Percentiles rank a stretch among this genome's conserved stretches.
phyloP scores from a whole-genome alignment of 2,888 invertebrate species.

The Zelleria hepariella region DNA sequence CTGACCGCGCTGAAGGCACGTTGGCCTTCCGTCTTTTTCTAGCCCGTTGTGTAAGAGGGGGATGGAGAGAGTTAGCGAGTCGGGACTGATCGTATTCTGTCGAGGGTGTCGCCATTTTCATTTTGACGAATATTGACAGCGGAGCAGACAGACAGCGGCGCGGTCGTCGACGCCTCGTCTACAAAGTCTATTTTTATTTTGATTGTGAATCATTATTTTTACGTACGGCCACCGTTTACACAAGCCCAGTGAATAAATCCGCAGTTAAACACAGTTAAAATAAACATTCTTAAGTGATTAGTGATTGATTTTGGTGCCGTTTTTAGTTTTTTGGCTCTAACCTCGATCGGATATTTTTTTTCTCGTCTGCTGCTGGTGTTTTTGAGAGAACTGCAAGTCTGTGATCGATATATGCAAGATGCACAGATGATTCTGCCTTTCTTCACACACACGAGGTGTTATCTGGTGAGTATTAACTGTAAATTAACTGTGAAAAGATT shows the following conservation, averaged over 20 bases:
- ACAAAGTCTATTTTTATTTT: slow-evolving; percentile 67
- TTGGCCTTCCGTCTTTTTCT: slow-evolving; percentile 39
- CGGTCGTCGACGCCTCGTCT: slow-evolving; percentile 68
- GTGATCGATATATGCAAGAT: slow-evolving; percentile 71
- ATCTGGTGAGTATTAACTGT: slow-evolving; percentile 50
- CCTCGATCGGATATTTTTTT: slow-evolving; percentile 52
- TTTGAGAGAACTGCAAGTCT: slow-evolving; percentile 68
- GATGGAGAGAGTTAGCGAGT: slow-evolving; percentile 40
- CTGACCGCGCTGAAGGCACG: slow-evolving; percentile 60
- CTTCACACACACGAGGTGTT: slow-evolving; percentile 36
- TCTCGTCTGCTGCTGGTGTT: slow-evolving; percentile 38
- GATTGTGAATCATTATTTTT: slow-evolving; percentile 57
- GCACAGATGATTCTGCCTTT: slow-evolving; percentile 66
- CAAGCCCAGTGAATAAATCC: slow-evolving; percentile 28
- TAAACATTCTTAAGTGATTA: slow-evolving; percentile 23
- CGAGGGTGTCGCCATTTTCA: slow-evolving; percentile 80
- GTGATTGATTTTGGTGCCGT: slow-evolving; percentile 39
- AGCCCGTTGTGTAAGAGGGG: slow-evolving; percentile 23
- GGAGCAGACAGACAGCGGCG: slow-evolving; percentile 69
- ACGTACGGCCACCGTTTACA: slow-evolving; percentile 33
- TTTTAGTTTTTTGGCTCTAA: slow-evolving; percentile 60
- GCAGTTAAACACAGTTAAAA: slow-evolving; percentile 27
- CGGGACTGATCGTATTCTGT: slow-evolving; percentile 67
- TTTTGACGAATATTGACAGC: slow-evolving; percentile 83
- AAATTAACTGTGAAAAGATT: not conserved